Base-by-base conservation (phyloP, 1,140 invertebrate genomes). In the Trachelipus rathkii region DNA sequence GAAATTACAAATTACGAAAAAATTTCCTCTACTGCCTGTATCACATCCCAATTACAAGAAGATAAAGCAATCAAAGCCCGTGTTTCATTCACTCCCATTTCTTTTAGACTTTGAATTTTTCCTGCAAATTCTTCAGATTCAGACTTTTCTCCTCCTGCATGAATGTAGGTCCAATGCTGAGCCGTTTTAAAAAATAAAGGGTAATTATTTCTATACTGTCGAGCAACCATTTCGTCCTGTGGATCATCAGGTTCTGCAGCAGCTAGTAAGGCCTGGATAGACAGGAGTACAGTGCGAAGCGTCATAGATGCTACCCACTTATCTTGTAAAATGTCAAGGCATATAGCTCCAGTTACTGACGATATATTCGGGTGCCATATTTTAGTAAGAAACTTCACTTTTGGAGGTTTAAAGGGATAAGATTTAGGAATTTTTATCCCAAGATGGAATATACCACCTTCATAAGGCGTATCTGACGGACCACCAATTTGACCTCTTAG, bases 191-290 rank as follows among this genome's bases (percentile, higher is more conserved):
- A 87, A 86, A 97, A 99, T 84, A 97, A 90, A 80, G 91, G 89
- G 71, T 89, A 88, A 83, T 95, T 90, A 82, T 95, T 93, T 88
- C 95, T 96, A 85, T 92, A 98, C 85, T 99, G 97, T 85, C 91
- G 93, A 53, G 97, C 97, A 15, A 99, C 97, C n/a, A 99, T 95
- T 33, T 94, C 95, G 86, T 96, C 94, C 85, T 96, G 95, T 19
- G 95, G 95, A 88, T 97, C 95, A 88, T 97, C 94, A 10, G 97
- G 96, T 85, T 98, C 96, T 7, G 96, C 93, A 72, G 95, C 91
- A 70, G 94, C 92, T 78, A 99, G 85, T 74, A 99, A 85, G 0
- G 95, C 87, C 90, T 99, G 95, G 72, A 98, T 86, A 0, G 95
- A 96, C 5, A 98, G 85, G 73, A 99, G 86, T 33, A 33, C 33